Evolutionary conservation across 2,797 vertebrate genomes (phyloP).

Genomic region (Tolypeutes matacus): DNA sequence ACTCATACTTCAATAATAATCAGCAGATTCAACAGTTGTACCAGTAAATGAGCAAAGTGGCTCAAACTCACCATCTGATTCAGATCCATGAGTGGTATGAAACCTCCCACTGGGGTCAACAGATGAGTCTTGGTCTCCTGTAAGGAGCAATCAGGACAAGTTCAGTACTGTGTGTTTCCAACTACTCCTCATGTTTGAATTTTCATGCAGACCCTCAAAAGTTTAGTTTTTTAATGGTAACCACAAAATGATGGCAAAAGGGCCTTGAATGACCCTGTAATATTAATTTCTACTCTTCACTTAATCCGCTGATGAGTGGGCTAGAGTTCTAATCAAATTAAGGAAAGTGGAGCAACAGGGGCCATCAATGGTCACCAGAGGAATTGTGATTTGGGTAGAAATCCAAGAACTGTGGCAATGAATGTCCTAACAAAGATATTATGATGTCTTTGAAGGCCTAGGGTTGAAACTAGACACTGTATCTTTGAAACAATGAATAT

Average conservation of each 20-base stretch:
- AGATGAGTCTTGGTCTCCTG: constrained; percentile 8
- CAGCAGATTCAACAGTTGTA: not conserved
- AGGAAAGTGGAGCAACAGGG: not conserved
- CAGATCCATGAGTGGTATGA: constrained; percentile 45
- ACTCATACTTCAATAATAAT: not conserved
- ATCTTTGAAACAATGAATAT: not conserved
- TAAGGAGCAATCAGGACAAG: not conserved
- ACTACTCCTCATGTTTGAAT: not conserved
- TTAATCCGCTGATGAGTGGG: not conserved
- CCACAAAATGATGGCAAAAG: not conserved
- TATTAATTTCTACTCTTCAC: not conserved
- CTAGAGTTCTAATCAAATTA: constrained; percentile 17
- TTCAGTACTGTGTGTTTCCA: not conserved
- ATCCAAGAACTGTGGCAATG: not conserved
- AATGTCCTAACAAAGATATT: not conserved
- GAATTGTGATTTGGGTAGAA: constrained; percentile 9
- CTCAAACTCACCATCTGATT: constrained; percentile 72
- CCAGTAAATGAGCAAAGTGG: not conserved
- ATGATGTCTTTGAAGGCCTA: not conserved
- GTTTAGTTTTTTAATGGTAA: not conserved
- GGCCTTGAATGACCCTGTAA: not conserved
- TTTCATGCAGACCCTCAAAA: not conserved
- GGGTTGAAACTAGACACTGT: not conserved
- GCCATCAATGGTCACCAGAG: not conserved
- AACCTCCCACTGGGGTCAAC: rapidly evolving